Evolutionary conservation across 1,140 invertebrate species (phyloP), one percentile per base, ranked within the genome.

Genomic region (Bombus pascuorum): DNA sequence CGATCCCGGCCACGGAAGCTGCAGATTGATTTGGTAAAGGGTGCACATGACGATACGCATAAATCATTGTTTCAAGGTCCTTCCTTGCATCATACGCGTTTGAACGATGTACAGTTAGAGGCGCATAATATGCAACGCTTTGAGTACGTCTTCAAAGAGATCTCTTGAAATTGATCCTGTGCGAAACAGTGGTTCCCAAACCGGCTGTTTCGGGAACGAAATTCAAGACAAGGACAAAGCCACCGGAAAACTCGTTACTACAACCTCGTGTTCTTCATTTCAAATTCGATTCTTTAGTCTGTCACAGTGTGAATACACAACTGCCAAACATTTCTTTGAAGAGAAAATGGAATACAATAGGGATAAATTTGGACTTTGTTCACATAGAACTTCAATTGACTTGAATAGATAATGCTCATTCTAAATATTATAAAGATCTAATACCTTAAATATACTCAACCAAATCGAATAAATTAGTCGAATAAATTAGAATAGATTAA

Each of bases 31-130:
- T 89, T 57, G 86, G 77, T 66, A 85, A 81, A 89, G 84, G 87
- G 86, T 89, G 76, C 83, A 44, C 53, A 78, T 66, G 72, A 22
- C 34, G 81, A 80, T 81, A 80, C 72, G 85, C 73, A 77, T 83
- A 77, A 89, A 89, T 82, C 79, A 89, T 89, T 80, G 88, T 73
- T 82, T 87, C 88, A 89, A 89, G 88, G 88, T 89, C 88, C 86
- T 71, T 86, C 72, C 87, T 89, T 83, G 75, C 74, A 74, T 22
- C 37, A 28, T 59, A n/a, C 59, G 32, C 42, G 18, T 18, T 28
- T 28, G 8, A 62, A 75, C 53, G 57, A 42, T 59, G 66, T 22
- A 83, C 22, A 37, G 59, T 57, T 57, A 59, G 53, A 34, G 2
- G 32, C 57, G 66, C 47, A 53, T 70, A 42, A 71, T 79, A 42